Base-by-base conservation (phyloP, 23 tunicate genomes). In the Ascidia mentula region DNA sequence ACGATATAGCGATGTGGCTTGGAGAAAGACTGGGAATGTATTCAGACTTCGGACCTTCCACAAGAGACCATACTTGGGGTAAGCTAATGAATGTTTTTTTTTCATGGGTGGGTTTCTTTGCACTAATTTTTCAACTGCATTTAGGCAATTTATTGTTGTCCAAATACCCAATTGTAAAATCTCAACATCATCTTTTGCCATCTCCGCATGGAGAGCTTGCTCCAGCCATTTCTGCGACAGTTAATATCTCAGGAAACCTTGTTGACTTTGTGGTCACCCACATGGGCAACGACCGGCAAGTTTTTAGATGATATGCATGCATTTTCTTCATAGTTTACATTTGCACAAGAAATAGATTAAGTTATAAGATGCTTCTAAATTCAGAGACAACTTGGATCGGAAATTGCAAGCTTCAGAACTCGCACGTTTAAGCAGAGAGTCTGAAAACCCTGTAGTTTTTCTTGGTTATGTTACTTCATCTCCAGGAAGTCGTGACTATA, bases 61-160 rank as follows among this genome's bases (percentile, higher is more conserved):
- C 91, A 6, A 81, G 91, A 61, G 91, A 87, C 74, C 91, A 87
- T 69, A 87, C 91, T 18, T 87, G 91, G 91, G 91, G 91, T 86
- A 79, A 72, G 75, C 40, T 9, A 34, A 26, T 69, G 15, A 9
- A 15, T 42, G 0, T 69, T 15, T 0, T 69, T 69, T 30, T 17
- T 69, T 30, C 15, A 9, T 15, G 12, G 53, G 53, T 42, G 12
- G 53, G 15, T 42, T 42, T 42, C 15, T 42, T 42, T 15, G 15
- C 12, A 42, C 15, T 9, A 15, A 15, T 42, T 15, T 9, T 9
- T 9, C 53, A 42, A 9, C 15, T 42, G 15, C 15, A 9, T 42
- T 42, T 60, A 86, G 91, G 91, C 13, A 81, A 80, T 81, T 40
- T 87, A 32, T 37, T 87, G 45, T 78, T 87, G 0, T 87, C 91